These are phyloP conservation scores for Tubiluchus corallicola DNA, from an alignment of 2,888 invertebrate species.

Conservation along the genomic window DNA sequence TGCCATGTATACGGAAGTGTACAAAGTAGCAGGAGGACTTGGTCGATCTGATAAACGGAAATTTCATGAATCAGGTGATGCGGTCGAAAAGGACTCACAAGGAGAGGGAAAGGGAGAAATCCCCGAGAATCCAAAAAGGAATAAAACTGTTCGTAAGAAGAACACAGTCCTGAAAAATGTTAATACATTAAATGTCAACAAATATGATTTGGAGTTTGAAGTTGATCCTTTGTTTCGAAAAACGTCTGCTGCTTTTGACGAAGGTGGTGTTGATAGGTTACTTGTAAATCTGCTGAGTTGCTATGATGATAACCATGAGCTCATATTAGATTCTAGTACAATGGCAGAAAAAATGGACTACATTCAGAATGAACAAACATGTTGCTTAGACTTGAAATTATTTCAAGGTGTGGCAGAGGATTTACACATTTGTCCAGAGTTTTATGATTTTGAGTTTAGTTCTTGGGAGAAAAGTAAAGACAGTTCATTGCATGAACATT, in stretches of 20 bases:
- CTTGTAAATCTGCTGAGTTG: constrained; percentile 24
- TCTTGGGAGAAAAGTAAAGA: constrained; percentile 34
- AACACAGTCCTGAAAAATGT: constrained; percentile 29
- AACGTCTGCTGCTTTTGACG: constrained; percentile 30
- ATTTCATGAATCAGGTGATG: too few relatives aligned
- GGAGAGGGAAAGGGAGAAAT: too few relatives aligned
- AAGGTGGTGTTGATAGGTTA: constrained; percentile 29
- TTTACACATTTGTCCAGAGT: constrained; percentile 43
- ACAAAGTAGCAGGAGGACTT: constrained; percentile 53
- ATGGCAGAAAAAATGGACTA: too few relatives aligned
- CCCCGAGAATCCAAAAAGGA: too few relatives aligned
- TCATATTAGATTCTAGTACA: constrained; percentile 27
- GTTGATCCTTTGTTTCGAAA: constrained; percentile 32
- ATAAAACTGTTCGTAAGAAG: too few relatives aligned
- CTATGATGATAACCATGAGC: constrained; percentile 24
- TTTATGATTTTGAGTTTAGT: constrained; percentile 40
- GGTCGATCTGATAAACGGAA: constrained; percentile 30
- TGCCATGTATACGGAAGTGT: constrained; percentile 55
- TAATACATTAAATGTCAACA: constrained; percentile 27
- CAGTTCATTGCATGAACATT: not conserved
- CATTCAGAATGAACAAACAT: too few relatives aligned
- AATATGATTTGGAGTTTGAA: constrained; percentile 22
- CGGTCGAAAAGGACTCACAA: too few relatives aligned
- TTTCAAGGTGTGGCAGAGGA: too few relatives aligned
- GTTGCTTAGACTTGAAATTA: too few relatives aligned